A percentile compares a stretch with the other conserved stretches of the same genome.
Conservation (phyloP, 1,140 invertebrate species). For the Chelonus insularis region DNA sequence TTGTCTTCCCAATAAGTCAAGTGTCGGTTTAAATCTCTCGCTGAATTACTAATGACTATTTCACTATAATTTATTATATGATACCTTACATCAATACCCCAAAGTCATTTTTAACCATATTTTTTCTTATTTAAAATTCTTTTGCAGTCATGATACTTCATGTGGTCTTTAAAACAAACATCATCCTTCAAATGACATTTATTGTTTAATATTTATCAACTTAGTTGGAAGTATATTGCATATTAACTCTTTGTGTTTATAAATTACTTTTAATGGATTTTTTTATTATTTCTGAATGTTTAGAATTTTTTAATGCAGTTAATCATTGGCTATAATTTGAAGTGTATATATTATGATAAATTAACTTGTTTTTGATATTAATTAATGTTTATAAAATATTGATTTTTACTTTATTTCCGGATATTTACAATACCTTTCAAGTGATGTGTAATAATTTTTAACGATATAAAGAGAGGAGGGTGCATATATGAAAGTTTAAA, state of each 20-base stretch:
- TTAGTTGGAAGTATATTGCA: background rate
- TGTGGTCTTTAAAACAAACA: background rate
- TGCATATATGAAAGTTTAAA: too few species aligned
- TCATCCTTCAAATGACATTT: background rate
- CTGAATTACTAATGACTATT: constrained; percentile 33
- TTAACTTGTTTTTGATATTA: too few species aligned
- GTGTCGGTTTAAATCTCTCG: constrained; percentile 25
- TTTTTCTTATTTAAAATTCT: background rate
- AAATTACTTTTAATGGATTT: background rate
- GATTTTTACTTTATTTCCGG: too few species aligned
- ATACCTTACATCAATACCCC: background rate
- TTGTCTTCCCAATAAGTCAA: constrained; percentile 37
- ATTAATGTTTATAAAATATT: too few species aligned
- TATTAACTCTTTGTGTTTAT: too few species aligned
- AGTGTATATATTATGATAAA: too few species aligned
- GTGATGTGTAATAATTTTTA: too few species aligned
- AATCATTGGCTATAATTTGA: too few species aligned
- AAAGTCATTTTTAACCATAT: background rate
- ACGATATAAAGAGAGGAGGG: too few species aligned
- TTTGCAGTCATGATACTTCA: background rate
- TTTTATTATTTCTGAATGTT: background rate
- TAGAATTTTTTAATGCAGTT: too few species aligned
- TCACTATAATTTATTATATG: constrained; percentile 14
- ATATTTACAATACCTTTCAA: too few species aligned
- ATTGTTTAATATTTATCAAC: too few species aligned